phyloP scores from a whole-genome alignment of 2,888 invertebrate species.

The Poecilus cupreus region DNA sequence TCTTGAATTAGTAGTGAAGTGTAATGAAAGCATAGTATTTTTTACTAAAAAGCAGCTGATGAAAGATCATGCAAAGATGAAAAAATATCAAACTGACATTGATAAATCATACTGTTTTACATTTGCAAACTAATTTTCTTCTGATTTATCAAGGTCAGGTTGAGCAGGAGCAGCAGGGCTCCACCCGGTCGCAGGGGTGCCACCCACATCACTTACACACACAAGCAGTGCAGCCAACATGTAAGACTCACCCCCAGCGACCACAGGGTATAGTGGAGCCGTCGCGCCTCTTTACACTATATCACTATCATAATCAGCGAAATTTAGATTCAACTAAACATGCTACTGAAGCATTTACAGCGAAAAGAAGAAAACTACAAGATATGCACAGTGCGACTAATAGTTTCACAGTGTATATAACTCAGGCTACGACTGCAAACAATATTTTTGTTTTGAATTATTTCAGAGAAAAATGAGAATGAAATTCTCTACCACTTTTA shows the following conservation, averaged over 20 bases:
- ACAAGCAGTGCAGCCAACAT: conserved; percentile 43
- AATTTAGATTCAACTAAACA: conserved; percentile 3
- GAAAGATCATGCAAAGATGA: not conserved
- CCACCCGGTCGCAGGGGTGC: conserved; percentile 52
- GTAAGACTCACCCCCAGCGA: conserved; percentile 55
- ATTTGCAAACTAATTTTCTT: not conserved
- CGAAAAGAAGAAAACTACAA: conserved; percentile 34
- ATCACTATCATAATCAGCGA: not conserved
- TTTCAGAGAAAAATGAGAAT: not conserved
- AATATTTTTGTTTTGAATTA: not conserved
- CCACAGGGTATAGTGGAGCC: conserved; percentile 59
- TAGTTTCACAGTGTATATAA: conserved; percentile 21
- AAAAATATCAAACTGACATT: not conserved
- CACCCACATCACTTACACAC: conserved; percentile 47
- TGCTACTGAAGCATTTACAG: conserved; percentile 32
- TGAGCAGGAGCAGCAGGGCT: conserved; percentile 26
- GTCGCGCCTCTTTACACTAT: conserved; percentile 46
- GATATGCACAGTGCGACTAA: conserved; percentile 20
- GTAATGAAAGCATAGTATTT: not conserved
- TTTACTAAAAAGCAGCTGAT: no score
- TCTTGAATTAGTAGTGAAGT: not conserved
- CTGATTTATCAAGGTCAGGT: not conserved
- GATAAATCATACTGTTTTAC: not conserved
- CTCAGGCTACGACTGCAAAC: not conserved
- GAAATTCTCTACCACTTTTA: no score